phyloP scores from a whole-genome alignment of 1,140 invertebrate species.

The Psix sp. region DNA sequence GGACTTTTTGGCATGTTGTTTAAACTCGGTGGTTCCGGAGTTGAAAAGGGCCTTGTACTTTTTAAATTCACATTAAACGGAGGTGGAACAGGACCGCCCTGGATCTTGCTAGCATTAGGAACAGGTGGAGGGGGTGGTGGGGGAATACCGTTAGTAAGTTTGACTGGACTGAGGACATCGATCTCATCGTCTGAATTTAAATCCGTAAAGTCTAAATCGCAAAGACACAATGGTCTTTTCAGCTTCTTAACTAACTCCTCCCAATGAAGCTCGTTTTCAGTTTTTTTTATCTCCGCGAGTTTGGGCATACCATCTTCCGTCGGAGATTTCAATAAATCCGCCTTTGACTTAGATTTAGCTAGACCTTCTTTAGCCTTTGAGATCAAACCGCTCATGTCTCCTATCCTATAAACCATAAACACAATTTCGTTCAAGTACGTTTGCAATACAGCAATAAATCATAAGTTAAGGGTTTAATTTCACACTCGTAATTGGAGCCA shows the following conservation, averaged over 20 bases:
- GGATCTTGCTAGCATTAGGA: conserved; percentile 60
- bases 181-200: conserved; percentile 88
- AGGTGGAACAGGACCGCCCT: conserved; percentile 47
- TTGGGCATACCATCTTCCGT: conserved; percentile 80
- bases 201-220: conserved; percentile 98
- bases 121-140: conserved; percentile 84
- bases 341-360: conserved; percentile 88
- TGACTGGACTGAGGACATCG: conserved; percentile 80
- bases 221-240: conserved; percentile 90
- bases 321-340: conserved; percentile 83
- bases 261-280: conserved; percentile 96
- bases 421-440: not conserved
- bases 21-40: conserved; percentile 47
- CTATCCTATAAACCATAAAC: too few species aligned
- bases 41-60: conserved; percentile 53
- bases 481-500: conserved; percentile 30
- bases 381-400: conserved; percentile 92
- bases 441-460: conserved; percentile 24
- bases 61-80: conserved; percentile 74
- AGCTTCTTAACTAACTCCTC: conserved; percentile 90
- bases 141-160: conserved; percentile 81
- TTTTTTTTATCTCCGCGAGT: conserved; percentile 87
- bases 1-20: conserved; percentile 69
- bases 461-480: conserved; percentile 34
- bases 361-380: conserved; percentile 95